Evolutionary conservation across 35 echinoderm and acorn worm species (phyloP).

Genomic region (Ptychodera flava): DNA sequence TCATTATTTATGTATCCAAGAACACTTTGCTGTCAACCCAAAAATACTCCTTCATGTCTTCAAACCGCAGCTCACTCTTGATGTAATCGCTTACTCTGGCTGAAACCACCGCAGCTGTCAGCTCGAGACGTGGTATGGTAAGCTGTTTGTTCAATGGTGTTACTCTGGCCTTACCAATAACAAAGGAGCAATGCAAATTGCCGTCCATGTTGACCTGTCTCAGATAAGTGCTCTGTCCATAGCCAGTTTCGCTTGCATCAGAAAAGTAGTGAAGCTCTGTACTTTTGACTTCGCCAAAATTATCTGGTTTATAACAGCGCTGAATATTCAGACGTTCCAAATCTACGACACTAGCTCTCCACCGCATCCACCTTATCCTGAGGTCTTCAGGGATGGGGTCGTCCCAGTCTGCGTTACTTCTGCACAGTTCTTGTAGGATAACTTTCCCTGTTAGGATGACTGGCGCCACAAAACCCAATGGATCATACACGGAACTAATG

Average conservation of each 20-base stretch:
- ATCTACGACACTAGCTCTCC: not conserved
- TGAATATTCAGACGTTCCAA: not conserved
- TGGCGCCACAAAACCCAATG: constrained; percentile 23
- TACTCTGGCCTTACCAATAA: not conserved
- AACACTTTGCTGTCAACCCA: constrained; percentile 10
- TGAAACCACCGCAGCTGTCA: not conserved
- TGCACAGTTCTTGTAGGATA: not conserved
- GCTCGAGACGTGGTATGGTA: not conserved
- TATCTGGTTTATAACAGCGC: not conserved
- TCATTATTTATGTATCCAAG: not conserved
- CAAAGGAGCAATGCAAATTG: not conserved
- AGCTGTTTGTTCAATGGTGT: not conserved
- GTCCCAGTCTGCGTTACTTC: not conserved
- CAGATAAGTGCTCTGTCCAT: not conserved
- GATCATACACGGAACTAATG: constrained; percentile 40
- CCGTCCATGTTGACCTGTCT: not conserved
- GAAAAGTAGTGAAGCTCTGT: constrained; percentile 8
- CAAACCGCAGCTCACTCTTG: not conserved
- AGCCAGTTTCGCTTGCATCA: not conserved
- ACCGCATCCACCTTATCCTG: not conserved
- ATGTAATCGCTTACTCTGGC: not conserved
- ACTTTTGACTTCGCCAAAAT: not conserved
- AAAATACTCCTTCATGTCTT: not conserved
- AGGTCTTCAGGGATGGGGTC: not conserved
- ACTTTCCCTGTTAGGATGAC: too few relatives aligned